These are phyloP conservation scores for Tortrix viridana DNA, from an alignment of 2,888 invertebrate species.

Conservation along the genomic window DNA sequence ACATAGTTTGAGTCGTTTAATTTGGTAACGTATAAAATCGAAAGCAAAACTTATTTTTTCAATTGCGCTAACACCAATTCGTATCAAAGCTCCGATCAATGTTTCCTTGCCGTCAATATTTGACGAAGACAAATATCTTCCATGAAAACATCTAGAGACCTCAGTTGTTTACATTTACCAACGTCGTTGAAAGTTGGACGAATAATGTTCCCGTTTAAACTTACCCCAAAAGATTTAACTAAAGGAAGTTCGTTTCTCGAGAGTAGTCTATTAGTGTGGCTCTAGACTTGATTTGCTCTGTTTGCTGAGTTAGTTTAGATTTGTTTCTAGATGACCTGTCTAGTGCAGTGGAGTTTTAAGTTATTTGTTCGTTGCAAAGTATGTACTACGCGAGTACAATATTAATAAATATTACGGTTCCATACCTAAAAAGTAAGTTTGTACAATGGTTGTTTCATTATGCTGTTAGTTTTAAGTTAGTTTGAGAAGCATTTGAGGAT, in stretches of 20 bases:
- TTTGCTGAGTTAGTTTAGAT: constrained; percentile 58
- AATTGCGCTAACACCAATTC: constrained; percentile 12
- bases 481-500: not conserved
- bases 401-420: not conserved
- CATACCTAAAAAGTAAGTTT: no score
- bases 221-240: constrained; percentile 40
- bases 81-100: constrained; percentile 21
- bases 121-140: constrained; percentile 26
- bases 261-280: constrained; percentile 43
- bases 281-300: constrained; percentile 47
- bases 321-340: constrained; percentile 68
- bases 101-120: constrained; percentile 32
- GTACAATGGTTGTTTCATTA: no score
- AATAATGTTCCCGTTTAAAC: constrained; percentile 36
- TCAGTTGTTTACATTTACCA: constrained; percentile 28
- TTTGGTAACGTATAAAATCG: not conserved
- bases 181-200: constrained; percentile 28
- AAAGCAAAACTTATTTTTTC: constrained; percentile 8
- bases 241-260: constrained; percentile 39
- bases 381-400: not conserved
- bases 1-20: not conserved
- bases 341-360: constrained; percentile 43
- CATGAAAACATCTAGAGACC: constrained; percentile 25
- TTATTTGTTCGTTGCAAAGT: constrained; percentile 2
- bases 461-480: not conserved